A percentile compares a stretch with the other conserved stretches of the same genome.
Evolutionary conservation across 2,797 vertebrate species (phyloP).

Genomic region (Pipistrellus nathusii): DNA sequence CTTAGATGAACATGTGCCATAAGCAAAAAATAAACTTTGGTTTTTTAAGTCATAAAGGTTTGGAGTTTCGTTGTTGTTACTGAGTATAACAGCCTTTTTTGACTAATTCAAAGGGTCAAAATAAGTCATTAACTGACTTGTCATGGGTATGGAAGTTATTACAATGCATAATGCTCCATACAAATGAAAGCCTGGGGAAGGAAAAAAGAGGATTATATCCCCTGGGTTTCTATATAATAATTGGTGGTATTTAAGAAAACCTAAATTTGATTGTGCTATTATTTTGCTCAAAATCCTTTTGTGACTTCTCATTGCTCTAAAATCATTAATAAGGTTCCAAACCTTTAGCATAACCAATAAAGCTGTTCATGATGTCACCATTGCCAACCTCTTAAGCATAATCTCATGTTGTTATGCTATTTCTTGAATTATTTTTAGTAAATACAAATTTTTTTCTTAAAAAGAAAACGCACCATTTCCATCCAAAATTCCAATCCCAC

Average conservation of each 20-base stretch:
- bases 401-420: background rate
- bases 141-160: background rate
- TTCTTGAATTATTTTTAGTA: conserved; percentile 11
- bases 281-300: conserved; percentile 17
- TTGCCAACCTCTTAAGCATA: background rate
- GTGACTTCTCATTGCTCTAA: background rate
- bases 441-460: background rate
- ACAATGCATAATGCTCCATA: background rate
- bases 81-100: background rate
- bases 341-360: conserved; percentile 6
- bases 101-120: background rate
- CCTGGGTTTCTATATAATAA: background rate
- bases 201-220: background rate
- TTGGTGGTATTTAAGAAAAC: background rate
- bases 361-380: background rate
- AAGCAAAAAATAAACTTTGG: background rate
- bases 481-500: background rate
- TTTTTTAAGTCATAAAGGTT: conserved; percentile 1
- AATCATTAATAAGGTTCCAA: conserved; percentile 5
- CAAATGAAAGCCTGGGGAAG: background rate
- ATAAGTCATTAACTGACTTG: background rate
- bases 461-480: background rate
- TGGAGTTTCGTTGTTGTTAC: background rate
- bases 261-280: background rate
- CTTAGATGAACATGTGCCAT: background rate